Evolutionary conservation across 2,113 vertebrate species (phyloP), one percentile per base, ranked within the genome.

Genomic region (Nesospiza acunhae): DNA sequence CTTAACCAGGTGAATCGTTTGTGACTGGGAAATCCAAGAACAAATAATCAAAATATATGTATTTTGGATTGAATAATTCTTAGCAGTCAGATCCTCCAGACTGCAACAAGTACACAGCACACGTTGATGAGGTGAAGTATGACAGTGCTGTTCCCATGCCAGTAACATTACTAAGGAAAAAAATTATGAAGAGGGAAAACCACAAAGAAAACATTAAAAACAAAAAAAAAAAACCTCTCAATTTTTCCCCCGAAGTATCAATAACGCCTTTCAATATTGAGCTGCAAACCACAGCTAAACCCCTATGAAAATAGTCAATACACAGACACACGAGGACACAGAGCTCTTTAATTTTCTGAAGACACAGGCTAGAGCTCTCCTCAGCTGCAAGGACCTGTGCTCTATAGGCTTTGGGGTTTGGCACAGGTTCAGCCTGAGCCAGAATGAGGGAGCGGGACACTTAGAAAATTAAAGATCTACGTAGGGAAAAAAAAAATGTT

Each of bases 311-410:
- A 75, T 47, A 62, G 90, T 52, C 92, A 62, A 59, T 81, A 66
- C 11, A 47, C 21, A 87, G 87, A 64, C 75, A 76, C 26, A 55
- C 1, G 47, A 50, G 87, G 92, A 94, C 79, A 94, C 44, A 88
- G 81, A 87, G 74, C 69, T 94, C 87, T 87, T 94, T 76, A 86
- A 82, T 86, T 53, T 87, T 59, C 85, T 8, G 28, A 90, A 73
- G 78, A 60, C 49, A 22, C 37, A 35, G 58, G 49, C 77, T 82
- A 47, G 60, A 69, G 59, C 70, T 94, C 79, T 85, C 70, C 59
- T 67, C 91, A 80, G 69, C 70, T 85, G 93, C 82, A 89, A 87
- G 79, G 88, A 94, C 81, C 77, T 93, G 84, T 19, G 49, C 73
- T 72, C 84, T 21, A 13, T 9, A 44, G 69, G 74, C 49, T 89